Percentiles rank a stretch among this genome's conserved stretches.
Evolutionary conservation across 1,140 invertebrate genomes (phyloP).

Genomic region (Diorhabda carinulata): DNA sequence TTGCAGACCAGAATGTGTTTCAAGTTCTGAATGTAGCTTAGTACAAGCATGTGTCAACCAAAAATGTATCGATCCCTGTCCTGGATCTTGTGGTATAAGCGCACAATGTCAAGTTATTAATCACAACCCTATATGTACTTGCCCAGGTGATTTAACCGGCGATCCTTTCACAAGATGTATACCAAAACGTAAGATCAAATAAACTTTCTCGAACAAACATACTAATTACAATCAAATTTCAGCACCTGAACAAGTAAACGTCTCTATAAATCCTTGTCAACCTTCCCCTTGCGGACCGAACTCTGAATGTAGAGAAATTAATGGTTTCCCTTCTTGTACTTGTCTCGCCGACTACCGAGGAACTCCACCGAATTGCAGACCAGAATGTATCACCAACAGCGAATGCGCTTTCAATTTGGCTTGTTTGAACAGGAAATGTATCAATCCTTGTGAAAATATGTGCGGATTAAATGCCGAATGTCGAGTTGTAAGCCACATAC

Average conservation of each 20-base stretch:
- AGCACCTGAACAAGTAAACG: conserved; percentile 46
- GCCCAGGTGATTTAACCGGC: conserved; percentile 45
- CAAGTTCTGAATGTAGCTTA: conserved; percentile 60
- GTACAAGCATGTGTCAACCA: conserved; percentile 59
- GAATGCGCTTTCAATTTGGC: conserved; percentile 60
- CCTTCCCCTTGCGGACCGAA: conserved; percentile 81
- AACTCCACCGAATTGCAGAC: conserved; percentile 60
- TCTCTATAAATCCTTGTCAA: conserved; percentile 63
- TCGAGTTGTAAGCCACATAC: conserved; percentile 65
- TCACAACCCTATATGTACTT: conserved; percentile 53
- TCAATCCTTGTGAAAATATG: conserved; percentile 68
- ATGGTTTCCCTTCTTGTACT: conserved; percentile 74
- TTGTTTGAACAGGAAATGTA: conserved; percentile 65
- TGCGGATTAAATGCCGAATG: conserved; percentile 71
- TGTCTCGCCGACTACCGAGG: conserved; percentile 67
- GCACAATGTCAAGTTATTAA: conserved; percentile 62
- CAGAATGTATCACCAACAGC: conserved; percentile 61
- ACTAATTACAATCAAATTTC: conserved; percentile 26
- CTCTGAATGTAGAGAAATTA: conserved; percentile 73
- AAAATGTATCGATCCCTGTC: conserved; percentile 62
- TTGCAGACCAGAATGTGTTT: conserved; percentile 59
- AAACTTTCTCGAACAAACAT: neutral
- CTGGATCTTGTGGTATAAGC: conserved; percentile 58
- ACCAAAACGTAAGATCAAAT: conserved; percentile 1
- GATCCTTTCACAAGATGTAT: conserved; percentile 67